Evolutionary conservation across 2,113 vertebrate species (phyloP), one percentile per base, ranked within the genome.

Genomic region (Talpa occidentalis): DNA sequence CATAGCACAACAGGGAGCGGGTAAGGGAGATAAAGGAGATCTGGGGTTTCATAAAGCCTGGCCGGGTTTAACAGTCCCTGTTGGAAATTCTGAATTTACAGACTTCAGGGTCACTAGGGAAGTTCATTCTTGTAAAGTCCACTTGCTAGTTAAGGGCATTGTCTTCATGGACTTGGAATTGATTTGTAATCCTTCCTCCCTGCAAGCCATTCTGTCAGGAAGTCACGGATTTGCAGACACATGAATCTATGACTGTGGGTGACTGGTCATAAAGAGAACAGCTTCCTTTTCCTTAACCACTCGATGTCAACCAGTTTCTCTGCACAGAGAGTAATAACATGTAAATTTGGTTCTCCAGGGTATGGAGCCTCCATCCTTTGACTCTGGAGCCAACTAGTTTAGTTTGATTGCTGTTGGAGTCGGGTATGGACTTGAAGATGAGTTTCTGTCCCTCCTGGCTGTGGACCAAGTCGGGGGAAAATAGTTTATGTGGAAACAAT

Each of bases 301-400:
- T 6, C 56, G 26, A 16, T 9, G 28, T 22, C 9, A 5, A 56
- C 26, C 3, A 26, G 1, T 30, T 54, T 82, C 49, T 37, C 42
- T 42, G 12, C 1, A 22, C 15, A 32, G 24, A 44, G 30, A 40
- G 11, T 4, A 17, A 66, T 2, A 10, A 3, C 5, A 0, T 35
- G 21, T 19, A 40, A 47, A 9, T 14, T 21, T 26, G 49, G 77
- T 5, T 72, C 35, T 52, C 35, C 24, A 6, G 30, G 28, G 8
- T 37, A 64, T 54, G 35, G 28, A 69, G 35, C 26, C 47, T 22
- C 28, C 26, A 5, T 30, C 10, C 67, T 60, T 40, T 9, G 37
- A 54, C 6, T 7, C 32, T 15, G 28, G 47, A 44, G 37, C n/a
- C 62, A 52, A 26, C 16, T n/a, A 40, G 21, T 79, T 28, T 28